Evolutionary conservation across 2,797 vertebrate species (phyloP), one percentile per base, ranked within the genome.

Genomic region (Pangasius mekongensis): DNA sequence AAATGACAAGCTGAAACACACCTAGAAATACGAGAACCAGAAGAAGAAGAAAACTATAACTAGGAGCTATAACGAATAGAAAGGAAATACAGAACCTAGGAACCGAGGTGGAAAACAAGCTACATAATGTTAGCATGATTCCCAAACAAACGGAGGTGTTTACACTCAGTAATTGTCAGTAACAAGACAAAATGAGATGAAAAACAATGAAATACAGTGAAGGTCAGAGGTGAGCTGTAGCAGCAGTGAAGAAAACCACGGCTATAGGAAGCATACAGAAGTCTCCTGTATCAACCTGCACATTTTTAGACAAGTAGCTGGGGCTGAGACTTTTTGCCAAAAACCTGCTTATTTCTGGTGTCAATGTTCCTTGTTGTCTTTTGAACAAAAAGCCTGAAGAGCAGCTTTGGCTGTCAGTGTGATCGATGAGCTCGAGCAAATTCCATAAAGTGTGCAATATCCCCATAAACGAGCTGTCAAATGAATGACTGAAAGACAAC

Each of bases 401-500:
- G 30, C 58, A 86, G 36, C 85, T 62, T 36, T 78, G 67, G 39
- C 47, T 86, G 58, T 86, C 85, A 80, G 43, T 20, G 9, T 86
- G 85, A 86, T 86, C 10, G 47, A 86, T 33, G 74, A 66, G 74
- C 47, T 66, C 11, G 14, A 14, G n/a, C 60, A 77, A 80, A 86
- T 78, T 86, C 85, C 74, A 80, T 80, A 78, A 86, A 78, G 85
- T 78, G 74, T 80, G 74, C 60, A 77, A 36, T 86, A 78, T 86
- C 85, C 85, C 74, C 85, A 69, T 67, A 87, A 80, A 87, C 62
- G 76, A 87, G 77, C 86, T 87, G 86, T 87, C 62, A 30, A 80
- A 77, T 81, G 86, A 87, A 80, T 87, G 86, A 87, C 74, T 78
- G 74, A 86, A 86, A 86, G 85, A 86, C 58, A 62, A 62, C 43